Conservation (phyloP, 2,888 invertebrate species). For the Nomada lathburiana region DNA sequence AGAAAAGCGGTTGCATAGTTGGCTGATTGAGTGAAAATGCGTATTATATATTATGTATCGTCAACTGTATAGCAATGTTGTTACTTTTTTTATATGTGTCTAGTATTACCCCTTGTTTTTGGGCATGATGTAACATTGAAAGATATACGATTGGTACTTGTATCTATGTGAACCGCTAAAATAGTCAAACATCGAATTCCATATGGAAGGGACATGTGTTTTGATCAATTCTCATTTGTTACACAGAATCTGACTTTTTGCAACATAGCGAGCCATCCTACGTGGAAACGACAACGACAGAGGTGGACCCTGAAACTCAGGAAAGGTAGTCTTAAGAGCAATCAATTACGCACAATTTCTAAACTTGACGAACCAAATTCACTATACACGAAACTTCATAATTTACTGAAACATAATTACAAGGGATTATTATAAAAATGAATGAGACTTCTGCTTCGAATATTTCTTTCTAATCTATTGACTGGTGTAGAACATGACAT, state of each 20-base stretch:
- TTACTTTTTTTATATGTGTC: conserved; percentile 83
- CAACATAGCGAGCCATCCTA: conserved; percentile 87
- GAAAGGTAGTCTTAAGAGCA: conserved; percentile 83
- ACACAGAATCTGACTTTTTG: conserved; percentile 86
- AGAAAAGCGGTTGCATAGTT: conserved; percentile 72
- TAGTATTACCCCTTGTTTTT: conserved; percentile 82
- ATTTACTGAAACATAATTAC: not conserved
- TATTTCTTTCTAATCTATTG: too few relatives aligned
- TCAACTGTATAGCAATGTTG: conserved; percentile 81
- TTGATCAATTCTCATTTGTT: conserved; percentile 77
- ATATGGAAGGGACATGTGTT: conserved; percentile 10
- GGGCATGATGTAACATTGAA: conserved; percentile 82
- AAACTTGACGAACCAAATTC: too few relatives aligned
- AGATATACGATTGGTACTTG: conserved; percentile 75
- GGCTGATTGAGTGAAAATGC: conserved; percentile 76
- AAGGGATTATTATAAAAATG: not conserved
- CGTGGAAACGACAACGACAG: conserved; percentile 85
- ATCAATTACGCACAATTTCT: not conserved
- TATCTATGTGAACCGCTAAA: conserved; percentile 75
- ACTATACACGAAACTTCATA: too few relatives aligned
- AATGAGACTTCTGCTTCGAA: too few relatives aligned
- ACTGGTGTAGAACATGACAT: too few relatives aligned
- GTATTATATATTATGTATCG: conserved; percentile 75
- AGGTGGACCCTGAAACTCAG: conserved; percentile 85
- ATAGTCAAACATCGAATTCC: conserved; percentile 60